Base-by-base conservation (phyloP, 2,113 vertebrate species). In the Cephalophus harveyi region DNA sequence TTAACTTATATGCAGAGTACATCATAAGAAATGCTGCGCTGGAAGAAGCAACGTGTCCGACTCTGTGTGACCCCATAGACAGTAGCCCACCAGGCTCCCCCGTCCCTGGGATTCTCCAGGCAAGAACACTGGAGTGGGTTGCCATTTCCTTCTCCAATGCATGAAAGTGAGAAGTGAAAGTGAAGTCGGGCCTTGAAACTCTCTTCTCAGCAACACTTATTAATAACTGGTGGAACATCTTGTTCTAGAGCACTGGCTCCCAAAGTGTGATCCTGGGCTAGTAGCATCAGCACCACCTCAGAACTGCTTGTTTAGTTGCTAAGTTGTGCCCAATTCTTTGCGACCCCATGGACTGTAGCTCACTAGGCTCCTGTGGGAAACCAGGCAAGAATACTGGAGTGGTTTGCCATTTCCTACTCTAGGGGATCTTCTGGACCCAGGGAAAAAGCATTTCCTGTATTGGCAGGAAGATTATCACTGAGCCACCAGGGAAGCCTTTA, bases 161-260 rank as follows among this genome's bases (percentile, higher is more conserved):
- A n/a, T n/a, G n/a, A n/a, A n/a, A n/a, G n/a, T n/a, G n/a, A n/a
- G n/a, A n/a, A n/a, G n/a, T n/a, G n/a, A n/a, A n/a, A n/a, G n/a
- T n/a, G n/a, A n/a, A n/a, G n/a, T n/a, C n/a, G n/a, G n/a, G 11
- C n/a, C 52, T 91, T 81, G 74, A 95, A 91, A 92, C 48, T 87
- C 64, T 59, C 79, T 54, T 54, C 57, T 90, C 85, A 85, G 50
- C 28, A 93, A 84, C 3, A 54, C 7, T 95, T 57, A 82, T 3
- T 91, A 90, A 82, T 90, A 94, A 87, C 25, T 64, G 67, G 46
- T 95, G 40, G 55, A 93, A 88, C 16, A 82, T 27, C 14, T 33
- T 89, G 16, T 89, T 93, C 28, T 91, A 95, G 79, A 94, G 23
- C 50, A 59, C 21, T 95, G 23, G 14, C 93, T 91, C 4, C 93